Evolutionary conservation across 2,888 invertebrate genomes (phyloP).

Genomic region (Lysandra bellargus): DNA sequence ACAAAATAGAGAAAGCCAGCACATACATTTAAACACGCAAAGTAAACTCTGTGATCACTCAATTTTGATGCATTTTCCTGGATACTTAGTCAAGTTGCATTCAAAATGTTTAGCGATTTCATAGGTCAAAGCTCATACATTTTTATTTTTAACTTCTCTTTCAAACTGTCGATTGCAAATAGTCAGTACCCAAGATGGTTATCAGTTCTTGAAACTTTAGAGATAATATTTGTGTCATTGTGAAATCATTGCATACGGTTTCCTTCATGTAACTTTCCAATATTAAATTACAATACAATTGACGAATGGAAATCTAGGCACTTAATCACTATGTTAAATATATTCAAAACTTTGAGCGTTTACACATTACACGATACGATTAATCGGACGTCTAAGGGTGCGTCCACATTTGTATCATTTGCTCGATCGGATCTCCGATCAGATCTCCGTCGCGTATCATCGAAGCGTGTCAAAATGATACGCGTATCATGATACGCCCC

Average conservation of each 20-base stretch:
- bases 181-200: not conserved
- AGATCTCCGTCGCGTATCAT: no score
- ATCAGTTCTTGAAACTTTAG: not conserved
- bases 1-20: not conserved
- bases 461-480: no score
- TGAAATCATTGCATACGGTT: not conserved
- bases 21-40: not conserved
- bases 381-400: no score
- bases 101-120: no score
- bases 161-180: not conserved
- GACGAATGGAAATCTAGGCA: constrained; percentile 34
- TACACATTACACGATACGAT: not conserved
- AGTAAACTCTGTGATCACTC: constrained; percentile 4
- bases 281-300: constrained; percentile 18
- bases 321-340: constrained; percentile 34
- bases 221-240: not conserved
- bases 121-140: no score
- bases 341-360: not conserved
- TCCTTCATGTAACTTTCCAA: constrained; percentile 13
- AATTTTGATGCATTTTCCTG: not conserved
- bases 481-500: no score
- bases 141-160: no score
- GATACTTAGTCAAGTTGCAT: not conserved
- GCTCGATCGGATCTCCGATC: no score
- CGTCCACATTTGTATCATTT: no score